Base-by-base conservation (phyloP, 2,113 vertebrate species). In the Lipophrys pholis region DNA sequence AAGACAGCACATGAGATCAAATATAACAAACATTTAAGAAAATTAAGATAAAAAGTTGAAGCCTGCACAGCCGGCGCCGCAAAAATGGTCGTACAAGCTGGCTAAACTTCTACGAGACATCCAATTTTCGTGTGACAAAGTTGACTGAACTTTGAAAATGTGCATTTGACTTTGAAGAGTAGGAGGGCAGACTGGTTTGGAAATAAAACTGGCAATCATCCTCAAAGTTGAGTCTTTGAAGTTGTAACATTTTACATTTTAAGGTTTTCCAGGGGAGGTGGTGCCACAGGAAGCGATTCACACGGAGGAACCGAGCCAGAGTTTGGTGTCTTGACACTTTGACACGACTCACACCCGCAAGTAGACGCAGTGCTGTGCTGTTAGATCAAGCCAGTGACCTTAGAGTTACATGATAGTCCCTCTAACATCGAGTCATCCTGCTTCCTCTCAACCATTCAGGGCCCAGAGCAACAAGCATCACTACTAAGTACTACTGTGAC, bases 401-500 rank as follows among this genome's bases (percentile, higher is more conserved):
- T 83, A 84, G 43, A 62, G 59, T 78, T 74, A 62, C 64, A 69
- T 2, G 35, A 82, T 72, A 80, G 73, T 84, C 69, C 63, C 52
- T 61, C 39, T 17, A 50, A 53, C 76, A 79, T 73, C 78, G 55
- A 69, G 80, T 69, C 74, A 39, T 50, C 55, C 40, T 14, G 63
- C 74, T 63, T 76, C 83, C 75, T 72, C 76, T 73, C 41, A 51
- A 6, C 39, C 61, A 76, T 65, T 48, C 69, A 42, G 58, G 36
- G 80, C 54, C 74, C 65, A 76, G 63, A 83, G 76, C 84, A 82
- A 85, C 87, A 71, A 67, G 77, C 67, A 54, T 85, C 76, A 59
- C 76, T 88, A 15, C 82, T 73, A 56, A 87, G 85, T 68, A 66
- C 60, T 16, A 62, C 55, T 71, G 84, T 72, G 83, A 90, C 85